phyloP scores from a whole-genome alignment of 2,888 invertebrate species.

The Pocota personata region DNA sequence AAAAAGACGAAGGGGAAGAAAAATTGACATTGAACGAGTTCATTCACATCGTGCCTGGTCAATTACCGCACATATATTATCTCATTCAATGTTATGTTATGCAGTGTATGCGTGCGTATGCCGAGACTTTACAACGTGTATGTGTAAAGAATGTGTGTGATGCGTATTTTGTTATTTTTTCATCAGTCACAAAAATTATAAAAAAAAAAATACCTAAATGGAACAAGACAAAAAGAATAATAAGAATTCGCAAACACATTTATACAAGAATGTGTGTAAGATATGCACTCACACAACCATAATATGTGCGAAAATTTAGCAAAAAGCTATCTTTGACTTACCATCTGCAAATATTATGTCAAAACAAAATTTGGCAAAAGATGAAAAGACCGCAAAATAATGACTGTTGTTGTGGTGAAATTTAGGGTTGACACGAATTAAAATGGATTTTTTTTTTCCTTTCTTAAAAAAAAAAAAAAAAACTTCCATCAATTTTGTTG shows the following conservation, averaged over 20 bases:
- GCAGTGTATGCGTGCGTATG: conserved; percentile 42
- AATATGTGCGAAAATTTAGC: neutral
- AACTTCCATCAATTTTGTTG: neutral
- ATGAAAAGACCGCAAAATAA: conserved; percentile 11
- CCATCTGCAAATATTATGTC: conserved; percentile 1
- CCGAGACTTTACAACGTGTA: neutral
- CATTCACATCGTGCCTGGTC: conserved; percentile 82
- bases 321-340: neutral
- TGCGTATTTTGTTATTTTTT: conserved; percentile 38
- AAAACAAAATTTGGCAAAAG: conserved; percentile 2
- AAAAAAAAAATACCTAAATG: neutral
- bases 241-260: neutral
- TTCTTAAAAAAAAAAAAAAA: too few species aligned
- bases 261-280: neutral
- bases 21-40: conserved; percentile 83
- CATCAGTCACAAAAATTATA: conserved; percentile 21
- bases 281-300: neutral
- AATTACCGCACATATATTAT: conserved; percentile 77
- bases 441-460: conserved; percentile 5
- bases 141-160: conserved; percentile 25
- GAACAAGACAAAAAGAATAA: neutral
- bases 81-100: conserved; percentile 60
- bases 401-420: neutral
- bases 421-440: conserved; percentile 1
- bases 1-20: conserved; percentile 62